Evolutionary conservation across 2,797 vertebrate species (phyloP), one percentile per base, ranked within the genome.

Genomic region (Acrossocheilus wenchowensis): DNA sequence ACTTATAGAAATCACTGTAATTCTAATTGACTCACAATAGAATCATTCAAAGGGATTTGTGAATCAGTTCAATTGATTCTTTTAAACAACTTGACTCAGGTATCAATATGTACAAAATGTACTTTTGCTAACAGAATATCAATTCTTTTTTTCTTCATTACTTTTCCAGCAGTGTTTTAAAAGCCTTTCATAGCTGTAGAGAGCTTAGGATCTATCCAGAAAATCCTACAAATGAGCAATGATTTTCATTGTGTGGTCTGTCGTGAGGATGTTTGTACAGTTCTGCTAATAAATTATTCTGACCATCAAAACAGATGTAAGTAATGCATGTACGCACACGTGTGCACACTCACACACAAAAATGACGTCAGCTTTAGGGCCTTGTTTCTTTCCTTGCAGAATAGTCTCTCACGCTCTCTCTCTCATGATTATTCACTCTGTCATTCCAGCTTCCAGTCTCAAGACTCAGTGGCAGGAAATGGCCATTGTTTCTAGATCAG

Each of bases 401-500:
- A 45, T 88, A 82, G 82, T 36, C 87, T 89, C 87, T 88, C 84
- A 87, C 82, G 3, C 74, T 81, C 86, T 48, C 86, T 83, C 88
- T 81, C 74, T 85, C 82, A 78, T 85, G 60, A 36, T 87, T 48
- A 87, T 87, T 90, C 91, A 87, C 74, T 23, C 79, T 87, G 89
- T 91, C 91, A 91, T 48, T 17, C 41, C 90, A 92, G 92, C 89
- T 86, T 85, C 71, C 69, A 77, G 91, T 68, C 90, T 79, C 81
- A 85, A 83, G 78, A 39, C 89, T 85, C 82, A 83, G 82, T 23
- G 57, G 84, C 88, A 95, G 95, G 94, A 95, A 95, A 86, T 91
- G 17, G 57, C 94, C 87, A 95, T 95, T 95, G 94, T 95, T 95
- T 90, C 83, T 79, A 90, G 68, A 82, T 88, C 87, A 89, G 85